These are phyloP conservation scores for Anthrax anthrax DNA, from an alignment of 2,888 invertebrate species.

Conservation along the genomic window DNA sequence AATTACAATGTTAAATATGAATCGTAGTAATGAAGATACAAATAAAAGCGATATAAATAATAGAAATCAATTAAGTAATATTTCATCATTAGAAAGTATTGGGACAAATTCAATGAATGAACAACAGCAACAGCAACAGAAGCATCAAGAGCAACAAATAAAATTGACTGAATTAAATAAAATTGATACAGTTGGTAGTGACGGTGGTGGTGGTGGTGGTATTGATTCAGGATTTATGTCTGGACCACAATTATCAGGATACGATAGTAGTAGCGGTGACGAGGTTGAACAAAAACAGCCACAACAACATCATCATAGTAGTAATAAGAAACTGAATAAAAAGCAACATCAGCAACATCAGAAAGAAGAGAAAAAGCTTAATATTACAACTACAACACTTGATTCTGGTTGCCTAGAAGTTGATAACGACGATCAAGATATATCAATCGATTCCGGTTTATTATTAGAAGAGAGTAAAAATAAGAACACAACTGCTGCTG, in stretches of 20 bases:
- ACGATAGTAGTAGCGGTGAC: slow-evolving; percentile 7
- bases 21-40: slow-evolving; percentile 1
- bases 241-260: slow-evolving; percentile 28
- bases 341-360: background rate
- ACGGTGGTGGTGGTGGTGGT: too few species aligned
- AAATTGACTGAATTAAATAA: too few species aligned
- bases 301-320: background rate
- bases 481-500: too few species aligned
- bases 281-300: background rate
- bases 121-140: background rate
- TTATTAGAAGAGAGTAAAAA: slow-evolving; percentile 8
- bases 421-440: slow-evolving; percentile 13
- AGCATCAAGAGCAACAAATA: too few species aligned
- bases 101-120: too few species aligned
- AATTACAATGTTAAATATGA: background rate
- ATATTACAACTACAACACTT: background rate
- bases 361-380: background rate
- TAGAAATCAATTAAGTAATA: background rate
- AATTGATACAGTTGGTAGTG: too few species aligned
- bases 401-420: slow-evolving; percentile 24
- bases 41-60: background rate
- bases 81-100: too few species aligned
- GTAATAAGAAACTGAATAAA: background rate
- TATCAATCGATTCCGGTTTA: slow-evolving; percentile 8
- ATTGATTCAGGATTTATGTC: slow-evolving; percentile 38